Percentiles rank a stretch among this genome's conserved stretches.
Conservation (phyloP, 2,797 vertebrate species). For the Peromyscus eremicus region DNA sequence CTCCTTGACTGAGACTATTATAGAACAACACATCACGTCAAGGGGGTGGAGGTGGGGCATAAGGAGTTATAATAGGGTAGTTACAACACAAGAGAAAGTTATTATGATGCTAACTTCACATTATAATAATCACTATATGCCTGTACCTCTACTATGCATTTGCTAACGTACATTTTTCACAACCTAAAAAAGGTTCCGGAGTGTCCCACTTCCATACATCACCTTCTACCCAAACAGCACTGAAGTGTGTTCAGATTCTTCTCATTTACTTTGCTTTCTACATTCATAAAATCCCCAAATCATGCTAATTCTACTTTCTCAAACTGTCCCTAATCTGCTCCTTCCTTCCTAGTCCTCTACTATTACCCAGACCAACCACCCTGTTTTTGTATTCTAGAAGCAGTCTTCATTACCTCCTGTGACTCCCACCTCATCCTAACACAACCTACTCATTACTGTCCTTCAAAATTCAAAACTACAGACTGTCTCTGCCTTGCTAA, state of each 20-base stretch:
- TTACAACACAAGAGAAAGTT: conserved; percentile 42
- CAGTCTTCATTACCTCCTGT: background rate
- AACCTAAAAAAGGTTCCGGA: background rate
- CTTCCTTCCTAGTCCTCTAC: background rate
- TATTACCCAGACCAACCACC: background rate
- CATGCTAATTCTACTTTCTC: background rate
- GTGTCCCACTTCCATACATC: rapidly evolving
- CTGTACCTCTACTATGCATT: background rate
- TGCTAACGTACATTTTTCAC: background rate
- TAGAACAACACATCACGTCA: background rate
- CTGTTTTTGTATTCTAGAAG: background rate
- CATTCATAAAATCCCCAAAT: background rate
- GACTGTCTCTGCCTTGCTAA: background rate
- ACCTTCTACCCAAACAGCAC: background rate
- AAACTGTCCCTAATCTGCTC: background rate
- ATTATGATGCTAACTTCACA: background rate
- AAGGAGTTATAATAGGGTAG: background rate
- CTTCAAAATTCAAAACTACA: background rate
- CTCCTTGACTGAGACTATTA: conserved; percentile 19
- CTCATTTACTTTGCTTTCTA: background rate
- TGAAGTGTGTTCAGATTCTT: background rate
- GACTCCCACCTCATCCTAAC: background rate
- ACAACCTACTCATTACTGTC: background rate
- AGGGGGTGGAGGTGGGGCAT: background rate
- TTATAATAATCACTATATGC: background rate